phyloP scores from a whole-genome alignment of 2,888 invertebrate species.

The Epirrhoe alternata region DNA sequence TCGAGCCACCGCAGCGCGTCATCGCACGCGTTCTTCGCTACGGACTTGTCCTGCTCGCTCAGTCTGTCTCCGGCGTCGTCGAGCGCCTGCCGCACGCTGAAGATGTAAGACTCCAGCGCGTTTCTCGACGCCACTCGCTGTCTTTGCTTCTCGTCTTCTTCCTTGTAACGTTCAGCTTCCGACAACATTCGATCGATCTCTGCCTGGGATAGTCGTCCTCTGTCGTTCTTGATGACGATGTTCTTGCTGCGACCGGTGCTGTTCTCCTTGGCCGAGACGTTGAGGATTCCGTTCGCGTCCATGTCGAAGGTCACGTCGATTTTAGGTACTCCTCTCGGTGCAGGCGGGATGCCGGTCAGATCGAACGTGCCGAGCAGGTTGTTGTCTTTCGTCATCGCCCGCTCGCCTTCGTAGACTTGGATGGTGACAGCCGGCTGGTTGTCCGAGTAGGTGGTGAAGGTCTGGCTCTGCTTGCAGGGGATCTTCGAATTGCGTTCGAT shows the following conservation, averaged over 20 bases:
- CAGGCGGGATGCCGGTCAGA: constrained; percentile 29
- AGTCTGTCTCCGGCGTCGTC: constrained; percentile 28
- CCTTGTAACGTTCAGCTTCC: constrained; percentile 29
- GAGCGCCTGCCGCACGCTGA: constrained; percentile 29
- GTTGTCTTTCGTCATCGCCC: constrained; percentile 32
- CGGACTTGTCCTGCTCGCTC: constrained; percentile 37
- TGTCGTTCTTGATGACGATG: constrained; percentile 32
- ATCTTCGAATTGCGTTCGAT: constrained; percentile 87
- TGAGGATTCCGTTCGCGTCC: constrained; percentile 31
- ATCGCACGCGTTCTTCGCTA: constrained; percentile 67
- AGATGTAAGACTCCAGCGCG: constrained; percentile 29
- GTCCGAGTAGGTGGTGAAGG: constrained; percentile 44
- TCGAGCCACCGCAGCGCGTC: constrained; percentile 87
- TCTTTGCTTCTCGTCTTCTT: constrained; percentile 29
- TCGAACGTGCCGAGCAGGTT: constrained; percentile 29
- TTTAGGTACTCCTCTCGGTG: constrained; percentile 30
- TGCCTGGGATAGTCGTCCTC: constrained; percentile 29
- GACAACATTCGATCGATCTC: constrained; percentile 31
- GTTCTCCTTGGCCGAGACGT: constrained; percentile 32
- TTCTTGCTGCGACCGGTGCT: constrained; percentile 33
- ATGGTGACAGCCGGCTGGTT: constrained; percentile 33
- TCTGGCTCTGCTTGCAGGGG: constrained; percentile 86
- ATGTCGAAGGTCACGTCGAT: constrained; percentile 31
- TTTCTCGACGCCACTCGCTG: constrained; percentile 26
- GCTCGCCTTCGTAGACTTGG: constrained; percentile 31